Evolutionary conservation across 92 coral and sea anemone genomes (phyloP).

Genomic region (Epizoanthus fatuus): DNA sequence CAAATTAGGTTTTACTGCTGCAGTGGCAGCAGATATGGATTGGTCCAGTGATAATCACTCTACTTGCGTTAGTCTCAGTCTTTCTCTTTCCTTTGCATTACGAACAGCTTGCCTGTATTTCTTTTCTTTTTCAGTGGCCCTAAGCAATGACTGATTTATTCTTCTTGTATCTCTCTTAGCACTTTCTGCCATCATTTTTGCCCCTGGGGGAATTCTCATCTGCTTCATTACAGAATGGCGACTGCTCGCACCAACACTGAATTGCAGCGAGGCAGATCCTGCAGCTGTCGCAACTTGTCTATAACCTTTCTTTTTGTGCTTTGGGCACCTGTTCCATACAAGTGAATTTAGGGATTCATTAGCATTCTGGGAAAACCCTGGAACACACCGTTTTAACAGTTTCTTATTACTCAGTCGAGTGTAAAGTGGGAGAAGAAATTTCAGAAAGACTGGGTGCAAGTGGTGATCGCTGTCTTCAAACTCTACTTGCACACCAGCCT

Average conservation of each 20-base stretch:
- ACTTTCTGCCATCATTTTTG: slow-evolving; percentile 31
- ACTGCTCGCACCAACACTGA: slow-evolving; percentile 42
- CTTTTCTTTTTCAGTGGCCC: slow-evolving; percentile 42
- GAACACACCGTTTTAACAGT: slow-evolving; percentile 45
- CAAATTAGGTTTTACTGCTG: too few relatives aligned
- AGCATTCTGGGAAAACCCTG: slow-evolving; percentile 59
- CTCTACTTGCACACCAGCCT: slow-evolving; percentile 26
- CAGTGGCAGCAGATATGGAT: too few relatives aligned
- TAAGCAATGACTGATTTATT: slow-evolving; percentile 39
- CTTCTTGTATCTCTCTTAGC: slow-evolving; percentile 34
- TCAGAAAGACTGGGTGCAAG: slow-evolving; percentile 46
- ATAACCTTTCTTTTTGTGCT: slow-evolving; percentile 50
- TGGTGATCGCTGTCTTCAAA: slow-evolving; percentile 48
- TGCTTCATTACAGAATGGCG: slow-evolving; percentile 45
- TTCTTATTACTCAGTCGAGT: slow-evolving; percentile 45
- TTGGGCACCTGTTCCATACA: slow-evolving; percentile 62
- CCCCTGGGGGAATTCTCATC: slow-evolving; percentile 42
- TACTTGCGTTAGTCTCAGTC: slow-evolving; percentile 16
- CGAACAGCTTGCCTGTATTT: slow-evolving; percentile 45
- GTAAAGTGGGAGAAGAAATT: slow-evolving; percentile 42
- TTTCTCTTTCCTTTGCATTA: slow-evolving; percentile 30
- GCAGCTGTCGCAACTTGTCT: slow-evolving; percentile 50
- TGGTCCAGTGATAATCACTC: too few relatives aligned
- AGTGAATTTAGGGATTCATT: slow-evolving; percentile 44
- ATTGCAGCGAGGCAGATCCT: slow-evolving; percentile 48